A percentile compares a stretch with the other conserved stretches of the same genome.
Evolutionary conservation across 2,888 invertebrate species (phyloP).

Genomic region (Tenthredo livida): DNA sequence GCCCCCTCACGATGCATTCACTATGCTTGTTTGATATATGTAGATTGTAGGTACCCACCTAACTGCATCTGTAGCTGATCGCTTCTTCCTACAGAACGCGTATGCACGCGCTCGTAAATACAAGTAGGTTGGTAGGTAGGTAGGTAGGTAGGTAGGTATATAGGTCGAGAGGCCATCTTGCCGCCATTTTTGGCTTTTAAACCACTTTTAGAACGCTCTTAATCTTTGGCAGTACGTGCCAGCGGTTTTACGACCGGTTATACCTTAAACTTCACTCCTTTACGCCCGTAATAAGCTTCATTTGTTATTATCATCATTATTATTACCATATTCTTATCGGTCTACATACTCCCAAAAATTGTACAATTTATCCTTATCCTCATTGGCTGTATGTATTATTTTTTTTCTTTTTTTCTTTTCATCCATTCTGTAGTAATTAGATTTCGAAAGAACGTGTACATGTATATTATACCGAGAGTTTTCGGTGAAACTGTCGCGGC

Average conservation of each 20-base stretch:
- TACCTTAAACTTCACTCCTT: not conserved
- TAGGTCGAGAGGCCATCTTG: slow-evolving; percentile 45
- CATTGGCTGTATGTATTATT: too few species aligned
- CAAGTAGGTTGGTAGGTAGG: slow-evolving; percentile 12
- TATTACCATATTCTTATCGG: too few species aligned
- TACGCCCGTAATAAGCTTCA: not conserved
- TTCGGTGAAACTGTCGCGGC: too few species aligned
- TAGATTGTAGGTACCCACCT: too few species aligned
- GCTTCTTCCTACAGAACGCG: not conserved
- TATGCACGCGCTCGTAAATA: slow-evolving; percentile 7
- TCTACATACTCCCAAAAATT: not conserved
- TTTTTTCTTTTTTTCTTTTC: not conserved
- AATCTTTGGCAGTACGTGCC: slow-evolving; percentile 32
- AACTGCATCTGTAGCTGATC: too few species aligned
- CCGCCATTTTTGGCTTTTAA: slow-evolving; percentile 45
- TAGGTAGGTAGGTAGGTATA: slow-evolving; percentile 20
- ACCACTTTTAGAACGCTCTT: slow-evolving; percentile 41
- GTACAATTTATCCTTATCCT: not conserved
- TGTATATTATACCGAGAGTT: too few species aligned
- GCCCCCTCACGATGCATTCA: not conserved
- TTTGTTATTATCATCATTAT: not conserved
- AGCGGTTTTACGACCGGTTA: slow-evolving; percentile 36
- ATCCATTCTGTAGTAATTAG: not conserved
- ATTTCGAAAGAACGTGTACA: not conserved
- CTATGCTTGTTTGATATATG: too few species aligned